Percentiles rank a stretch among this genome's conserved stretches.
Evolutionary conservation across 2,797 vertebrate genomes (phyloP).

Genomic region (Rhabdomys pumilio): DNA sequence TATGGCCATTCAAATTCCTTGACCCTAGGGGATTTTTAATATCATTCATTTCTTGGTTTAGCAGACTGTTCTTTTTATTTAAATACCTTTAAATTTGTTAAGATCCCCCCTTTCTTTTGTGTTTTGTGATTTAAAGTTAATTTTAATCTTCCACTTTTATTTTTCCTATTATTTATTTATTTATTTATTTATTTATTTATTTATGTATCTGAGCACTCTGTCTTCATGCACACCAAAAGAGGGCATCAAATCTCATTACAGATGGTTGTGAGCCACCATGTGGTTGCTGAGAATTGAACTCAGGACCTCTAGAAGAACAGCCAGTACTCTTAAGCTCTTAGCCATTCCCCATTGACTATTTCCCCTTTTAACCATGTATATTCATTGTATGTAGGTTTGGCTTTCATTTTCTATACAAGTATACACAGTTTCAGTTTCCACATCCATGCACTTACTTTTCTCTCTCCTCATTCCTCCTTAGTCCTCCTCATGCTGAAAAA

Average conservation of each 20-base stretch:
- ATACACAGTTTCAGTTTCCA: too few species aligned
- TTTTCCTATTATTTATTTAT: neutral
- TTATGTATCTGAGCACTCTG: neutral
- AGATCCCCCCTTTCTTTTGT: neutral
- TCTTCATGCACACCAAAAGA: neutral
- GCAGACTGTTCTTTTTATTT: neutral
- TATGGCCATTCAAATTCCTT: neutral
- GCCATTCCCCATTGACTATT: neutral
- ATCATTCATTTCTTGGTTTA: neutral
- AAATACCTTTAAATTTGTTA: neutral
- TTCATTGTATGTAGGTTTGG: neutral
- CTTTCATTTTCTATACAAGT: neutral
- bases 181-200: too few species aligned
- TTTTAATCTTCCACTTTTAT: neutral
- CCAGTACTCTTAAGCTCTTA: neutral
- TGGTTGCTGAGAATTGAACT: neutral
- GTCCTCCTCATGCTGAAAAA: too few species aligned
- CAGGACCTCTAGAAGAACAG: neutral
- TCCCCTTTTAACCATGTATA: neutral
- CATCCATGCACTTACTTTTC: neutral
- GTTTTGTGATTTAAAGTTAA: neutral
- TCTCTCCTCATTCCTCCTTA: neutral
- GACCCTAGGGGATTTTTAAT: neutral
- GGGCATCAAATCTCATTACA: neutral
- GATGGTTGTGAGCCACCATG: neutral